Evolutionary conservation across 1,140 invertebrate genomes (phyloP), one percentile per base, ranked within the genome.

Genomic region (Cephus cinctus): DNA sequence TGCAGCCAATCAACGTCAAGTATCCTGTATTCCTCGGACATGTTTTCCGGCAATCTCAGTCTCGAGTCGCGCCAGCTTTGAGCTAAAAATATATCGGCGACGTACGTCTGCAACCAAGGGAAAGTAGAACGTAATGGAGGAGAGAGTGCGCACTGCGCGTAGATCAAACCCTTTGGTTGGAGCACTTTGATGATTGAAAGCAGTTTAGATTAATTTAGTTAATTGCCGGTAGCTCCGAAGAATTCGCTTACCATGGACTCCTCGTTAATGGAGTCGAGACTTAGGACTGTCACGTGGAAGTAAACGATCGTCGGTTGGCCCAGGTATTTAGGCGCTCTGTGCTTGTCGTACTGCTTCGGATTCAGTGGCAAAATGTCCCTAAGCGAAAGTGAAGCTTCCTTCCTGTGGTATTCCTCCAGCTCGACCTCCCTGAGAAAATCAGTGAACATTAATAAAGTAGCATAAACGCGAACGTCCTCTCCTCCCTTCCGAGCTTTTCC

Each of bases 61-160:
- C 91, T 80, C 48, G 89, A 88, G 77, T 94, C 92, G 18, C 90
- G 80, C 92, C 92, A 94, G 61, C 88, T 92, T 81, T 94, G 91
- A 48, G 90, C 91, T 57, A 94, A 79, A 72, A 94, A 94, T 72
- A 94, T 91, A 68, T 94, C 92, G 9, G 91, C 90, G 49, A 92
- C 90, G 71, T 94, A 94, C 8, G 92, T 94, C 92, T 94, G 68
- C 11, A 69, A n/a, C 69, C 67, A 52, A 50, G 15, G 27, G 46
- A 18, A 43, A 5, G 41, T 15, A 20, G 12, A 35, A 43, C 19
- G n/a, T n/a, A n/a, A n/a, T n/a, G n/a, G n/a, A n/a, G n/a, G n/a
- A n/a, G n/a, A n/a, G n/a, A n/a, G n/a, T n/a, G n/a, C n/a, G n/a
- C n/a, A n/a, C n/a, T n/a, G n/a, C n/a, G n/a, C n/a, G n/a, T n/a